A percentile compares a stretch with the other conserved stretches of the same genome.
Conservation (phyloP, 2,888 invertebrate species). For the Zhuqinia jingwanae region DNA sequence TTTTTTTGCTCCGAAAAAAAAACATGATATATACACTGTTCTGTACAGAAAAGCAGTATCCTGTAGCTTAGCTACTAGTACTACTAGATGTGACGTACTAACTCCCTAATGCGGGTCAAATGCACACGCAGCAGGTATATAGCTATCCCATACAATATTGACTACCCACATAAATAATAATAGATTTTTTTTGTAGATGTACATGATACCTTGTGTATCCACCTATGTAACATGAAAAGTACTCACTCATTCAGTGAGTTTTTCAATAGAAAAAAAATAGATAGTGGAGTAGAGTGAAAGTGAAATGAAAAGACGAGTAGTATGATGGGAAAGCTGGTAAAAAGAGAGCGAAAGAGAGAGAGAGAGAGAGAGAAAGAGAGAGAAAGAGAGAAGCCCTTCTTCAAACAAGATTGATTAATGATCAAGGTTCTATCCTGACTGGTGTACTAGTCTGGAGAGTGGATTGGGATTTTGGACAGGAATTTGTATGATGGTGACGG, state of each 20-base stretch:
- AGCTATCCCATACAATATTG: too few relatives aligned
- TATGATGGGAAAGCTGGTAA: constrained; percentile 44
- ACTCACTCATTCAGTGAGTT: neutral
- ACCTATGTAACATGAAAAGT: neutral
- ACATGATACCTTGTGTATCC: neutral
- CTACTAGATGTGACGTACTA: constrained; percentile 68
- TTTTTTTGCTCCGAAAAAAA: constrained; percentile 36
- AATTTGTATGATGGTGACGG: constrained; percentile 48
- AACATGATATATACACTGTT: too few relatives aligned
- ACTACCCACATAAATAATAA: constrained; percentile 15
- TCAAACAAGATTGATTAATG: constrained; percentile 73
- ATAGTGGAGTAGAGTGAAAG: constrained; percentile 51
- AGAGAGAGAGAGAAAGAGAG: too few relatives aligned
- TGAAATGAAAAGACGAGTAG: constrained; percentile 64
- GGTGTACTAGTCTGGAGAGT: constrained; percentile 12
- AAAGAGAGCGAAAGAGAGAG: too few relatives aligned
- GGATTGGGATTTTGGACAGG: constrained; percentile 61
- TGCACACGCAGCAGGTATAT: constrained; percentile 6
- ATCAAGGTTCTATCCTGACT: constrained; percentile 56
- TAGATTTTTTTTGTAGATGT: neutral
- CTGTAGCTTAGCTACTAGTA: constrained; percentile 33
- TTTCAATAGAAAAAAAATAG: constrained; percentile 41
- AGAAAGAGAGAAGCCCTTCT: constrained; percentile 37
- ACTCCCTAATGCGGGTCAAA: constrained; percentile 43
- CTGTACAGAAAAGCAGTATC: too few relatives aligned